Evolutionary conservation across 2,797 vertebrate genomes (phyloP), one percentile per base, ranked within the genome.

Genomic region (Oreochromis grahami): DNA sequence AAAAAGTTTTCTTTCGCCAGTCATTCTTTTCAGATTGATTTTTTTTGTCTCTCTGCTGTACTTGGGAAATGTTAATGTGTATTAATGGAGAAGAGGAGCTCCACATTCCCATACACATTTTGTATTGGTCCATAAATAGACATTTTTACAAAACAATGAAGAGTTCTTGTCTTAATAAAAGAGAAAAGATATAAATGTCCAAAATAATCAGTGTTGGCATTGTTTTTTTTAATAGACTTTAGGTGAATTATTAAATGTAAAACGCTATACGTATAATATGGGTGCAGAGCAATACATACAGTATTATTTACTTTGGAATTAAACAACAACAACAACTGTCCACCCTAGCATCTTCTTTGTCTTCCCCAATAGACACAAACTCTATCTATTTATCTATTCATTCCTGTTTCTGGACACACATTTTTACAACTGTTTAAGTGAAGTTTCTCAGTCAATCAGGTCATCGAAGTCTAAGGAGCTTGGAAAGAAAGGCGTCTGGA

Each of bases 111-210:
- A 98, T 98, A 96, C 97, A 96, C 98, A 98, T 99, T 99, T 99
- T 99, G 98, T 99, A 99, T 99, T 96, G 97, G 98, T 98, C 98
- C 98, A 98, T 97, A 98, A 98, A 98, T 98, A 97, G 96, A 97
- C 98, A 99, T 99, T 99, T 99, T 99, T 99, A 99, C 98, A 98
- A 98, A 98, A 97, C 95, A 96, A 96, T 96, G 97, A 98, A 98
- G 98, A 98, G 97, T 99, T 98, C 97, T 98, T 99, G 98, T 98
- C 98, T 99, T 99, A 98, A 99, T 99, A 99, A 99, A 99, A 96
- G 98, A 98, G 96, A 98, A 98, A 97, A 98, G 97, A 97, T 96
- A 97, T 99, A 97, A 99, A 99, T 98, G 98, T 99, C 98, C 97
- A 95, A 98, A 97, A 94, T 95, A 94, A 95, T 84, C 84, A 55